phyloP scores from a whole-genome alignment of 1,140 invertebrate genomes.

The Ceratosolen fusciceps region DNA sequence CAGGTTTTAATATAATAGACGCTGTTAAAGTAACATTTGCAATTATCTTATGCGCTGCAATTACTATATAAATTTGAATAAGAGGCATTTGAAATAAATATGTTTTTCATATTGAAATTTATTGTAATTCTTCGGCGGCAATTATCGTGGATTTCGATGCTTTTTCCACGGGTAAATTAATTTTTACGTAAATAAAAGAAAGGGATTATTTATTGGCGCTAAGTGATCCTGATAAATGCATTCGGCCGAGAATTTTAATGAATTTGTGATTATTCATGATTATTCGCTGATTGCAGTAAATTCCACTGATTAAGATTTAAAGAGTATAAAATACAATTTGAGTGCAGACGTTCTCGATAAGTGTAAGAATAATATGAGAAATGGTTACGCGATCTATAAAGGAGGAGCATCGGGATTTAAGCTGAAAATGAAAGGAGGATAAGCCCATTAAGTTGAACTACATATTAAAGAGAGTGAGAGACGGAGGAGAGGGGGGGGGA shows the following conservation, averaged over 20 bases:
- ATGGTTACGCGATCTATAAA: background rate
- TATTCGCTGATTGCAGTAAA: background rate
- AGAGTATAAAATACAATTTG: conserved; percentile 14
- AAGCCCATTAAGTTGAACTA: background rate
- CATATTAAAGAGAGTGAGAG: background rate
- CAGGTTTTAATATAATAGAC: no score
- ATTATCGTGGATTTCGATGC: no score
- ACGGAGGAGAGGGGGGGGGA: background rate
- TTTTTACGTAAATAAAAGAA: background rate
- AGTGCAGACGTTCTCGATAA: background rate
- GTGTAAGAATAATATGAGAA: background rate
- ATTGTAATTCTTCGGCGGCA: no score
- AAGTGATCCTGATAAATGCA: background rate
- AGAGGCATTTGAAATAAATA: no score
- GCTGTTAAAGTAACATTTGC: no score
- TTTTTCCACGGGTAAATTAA: no score
- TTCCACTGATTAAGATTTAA: background rate
- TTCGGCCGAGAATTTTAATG: background rate
- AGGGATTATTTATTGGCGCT: background rate
- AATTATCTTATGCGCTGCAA: no score
- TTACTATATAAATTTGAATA: no score
- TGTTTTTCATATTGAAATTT: no score
- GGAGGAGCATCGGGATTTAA: background rate
- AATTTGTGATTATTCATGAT: background rate
- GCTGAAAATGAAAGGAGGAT: background rate